Conservation (phyloP, 2,797 vertebrate species). For the Liasis olivaceus region DNA sequence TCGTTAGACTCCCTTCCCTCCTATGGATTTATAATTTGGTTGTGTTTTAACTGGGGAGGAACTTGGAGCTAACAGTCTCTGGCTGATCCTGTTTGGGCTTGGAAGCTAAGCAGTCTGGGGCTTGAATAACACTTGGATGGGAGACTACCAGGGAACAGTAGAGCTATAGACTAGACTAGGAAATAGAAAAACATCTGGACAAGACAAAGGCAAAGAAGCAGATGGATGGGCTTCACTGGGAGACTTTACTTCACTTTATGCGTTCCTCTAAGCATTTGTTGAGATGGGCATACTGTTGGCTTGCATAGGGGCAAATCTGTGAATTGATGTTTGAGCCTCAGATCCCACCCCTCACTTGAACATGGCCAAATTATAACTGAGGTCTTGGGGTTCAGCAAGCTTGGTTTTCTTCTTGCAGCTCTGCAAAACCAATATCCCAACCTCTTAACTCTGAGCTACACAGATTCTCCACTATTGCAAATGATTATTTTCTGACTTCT, state of each 20-base stretch:
- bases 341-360: background rate
- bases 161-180: background rate
- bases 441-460: background rate
- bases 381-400: background rate
- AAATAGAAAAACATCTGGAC: background rate
- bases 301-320: background rate
- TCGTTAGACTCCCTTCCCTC: background rate
- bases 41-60: background rate
- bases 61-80: background rate
- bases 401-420: background rate
- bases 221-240: background rate
- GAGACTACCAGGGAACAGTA: background rate
- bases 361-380: background rate
- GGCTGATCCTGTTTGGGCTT: background rate
- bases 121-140: background rate
- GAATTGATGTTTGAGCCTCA: background rate
- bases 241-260: background rate
- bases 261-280: background rate
- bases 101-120: background rate
- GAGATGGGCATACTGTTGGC: background rate
- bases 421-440: background rate
- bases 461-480: background rate
- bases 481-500: background rate
- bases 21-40: background rate
- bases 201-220: background rate